These are phyloP conservation scores for Agonopterix alstromeriana DNA, from an alignment of 2,888 invertebrate species.

Conservation along the genomic window DNA sequence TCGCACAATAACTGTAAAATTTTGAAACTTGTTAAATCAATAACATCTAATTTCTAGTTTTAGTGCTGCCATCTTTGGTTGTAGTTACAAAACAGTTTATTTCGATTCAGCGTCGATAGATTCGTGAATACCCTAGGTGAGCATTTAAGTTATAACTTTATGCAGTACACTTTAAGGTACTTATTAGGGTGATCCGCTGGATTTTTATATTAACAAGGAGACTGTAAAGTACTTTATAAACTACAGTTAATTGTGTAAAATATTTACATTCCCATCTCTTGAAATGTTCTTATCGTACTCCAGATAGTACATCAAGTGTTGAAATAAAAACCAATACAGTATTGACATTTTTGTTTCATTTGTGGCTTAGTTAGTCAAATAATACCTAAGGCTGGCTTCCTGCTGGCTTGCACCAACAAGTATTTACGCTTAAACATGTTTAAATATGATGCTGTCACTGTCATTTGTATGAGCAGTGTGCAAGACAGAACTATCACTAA, in stretches of 20 bases:
- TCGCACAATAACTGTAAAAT: no score
- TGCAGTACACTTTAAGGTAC: constrained; percentile 43
- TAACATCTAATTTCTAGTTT: no score
- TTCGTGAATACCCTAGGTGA: constrained; percentile 34
- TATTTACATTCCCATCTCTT: constrained; percentile 64
- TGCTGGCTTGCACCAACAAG: no score
- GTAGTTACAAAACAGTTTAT: no score
- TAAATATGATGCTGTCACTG: no score
- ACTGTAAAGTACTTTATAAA: constrained; percentile 67
- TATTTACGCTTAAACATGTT: no score
- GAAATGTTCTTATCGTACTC: constrained; percentile 36
- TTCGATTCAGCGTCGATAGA: no score
- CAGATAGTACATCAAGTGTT: constrained; percentile 42
- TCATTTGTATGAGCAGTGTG: no score
- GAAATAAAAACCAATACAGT: constrained; percentile 73
- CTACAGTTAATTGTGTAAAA: constrained; percentile 45
- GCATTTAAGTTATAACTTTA: constrained; percentile 69
- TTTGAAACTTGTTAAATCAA: no score
- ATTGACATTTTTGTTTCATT: constrained; percentile 61
- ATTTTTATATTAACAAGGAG: constrained; percentile 69
- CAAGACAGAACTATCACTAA: no score
- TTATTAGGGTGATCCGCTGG: constrained; percentile 51
- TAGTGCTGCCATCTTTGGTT: no score
- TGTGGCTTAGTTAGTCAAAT: not conserved
- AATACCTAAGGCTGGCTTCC: no score